Evolutionary conservation across 2,888 invertebrate genomes (phyloP).

Genomic region (Aleiodes leptofemur): DNA sequence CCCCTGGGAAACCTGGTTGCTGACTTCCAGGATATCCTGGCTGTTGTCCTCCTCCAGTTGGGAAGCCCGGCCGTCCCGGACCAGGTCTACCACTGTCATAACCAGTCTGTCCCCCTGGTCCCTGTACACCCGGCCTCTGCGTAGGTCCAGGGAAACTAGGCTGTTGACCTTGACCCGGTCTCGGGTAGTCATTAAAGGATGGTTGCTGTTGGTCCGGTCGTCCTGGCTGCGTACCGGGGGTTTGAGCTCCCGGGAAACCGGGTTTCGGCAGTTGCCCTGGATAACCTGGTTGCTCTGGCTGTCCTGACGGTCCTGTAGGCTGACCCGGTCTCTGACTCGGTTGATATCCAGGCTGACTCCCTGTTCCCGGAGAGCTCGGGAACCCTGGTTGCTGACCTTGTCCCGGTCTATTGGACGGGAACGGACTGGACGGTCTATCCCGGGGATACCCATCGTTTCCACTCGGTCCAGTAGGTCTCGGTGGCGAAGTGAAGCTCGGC

Average conservation of each 20-base stretch:
- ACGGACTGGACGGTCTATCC: slow-evolving; percentile 53
- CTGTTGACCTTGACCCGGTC: slow-evolving; percentile 45
- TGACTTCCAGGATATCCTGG: no score
- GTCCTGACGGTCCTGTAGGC: slow-evolving; percentile 5
- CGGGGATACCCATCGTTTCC: slow-evolving; percentile 50
- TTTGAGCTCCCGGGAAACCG: slow-evolving; percentile 48
- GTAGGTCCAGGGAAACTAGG: slow-evolving; percentile 23
- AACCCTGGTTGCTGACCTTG: slow-evolving; percentile 32
- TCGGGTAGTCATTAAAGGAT: slow-evolving; percentile 46
- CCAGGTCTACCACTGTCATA: not conserved
- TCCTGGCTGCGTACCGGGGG: slow-evolving; percentile 42
- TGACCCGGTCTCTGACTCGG: no score
- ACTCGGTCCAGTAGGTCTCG: no score
- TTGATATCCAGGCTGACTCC: no score
- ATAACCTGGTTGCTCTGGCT: slow-evolving; percentile 32
- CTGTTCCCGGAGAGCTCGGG: not conserved
- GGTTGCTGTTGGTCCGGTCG: slow-evolving; percentile 48
- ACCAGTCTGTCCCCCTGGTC: not conserved
- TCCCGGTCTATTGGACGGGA: slow-evolving; percentile 39
- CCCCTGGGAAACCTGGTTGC: slow-evolving; percentile 25
- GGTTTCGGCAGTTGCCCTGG: slow-evolving; percentile 48
- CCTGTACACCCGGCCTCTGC: not conserved
- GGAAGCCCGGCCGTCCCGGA: slow-evolving; percentile 13
- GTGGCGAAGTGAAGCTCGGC: no score
- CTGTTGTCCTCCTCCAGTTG: slow-evolving; percentile 54